Evolutionary conservation across 1,140 invertebrate genomes (phyloP).

Genomic region (Scylla paramamosain): DNA sequence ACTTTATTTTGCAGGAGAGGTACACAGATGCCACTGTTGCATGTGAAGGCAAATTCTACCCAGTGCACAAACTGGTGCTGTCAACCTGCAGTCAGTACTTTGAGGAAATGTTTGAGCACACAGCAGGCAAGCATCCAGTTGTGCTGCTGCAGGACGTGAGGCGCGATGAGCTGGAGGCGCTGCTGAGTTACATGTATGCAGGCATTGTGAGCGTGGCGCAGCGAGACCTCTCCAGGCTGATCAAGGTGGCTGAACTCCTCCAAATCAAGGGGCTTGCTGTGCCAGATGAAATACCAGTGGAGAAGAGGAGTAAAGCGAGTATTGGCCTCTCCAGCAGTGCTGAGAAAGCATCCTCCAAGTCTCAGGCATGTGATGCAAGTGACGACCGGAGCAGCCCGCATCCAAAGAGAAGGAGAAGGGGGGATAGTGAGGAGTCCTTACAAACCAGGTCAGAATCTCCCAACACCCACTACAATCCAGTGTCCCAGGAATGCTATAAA

Average conservation of each 20-base stretch:
- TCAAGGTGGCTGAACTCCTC: slow-evolving; percentile 90
- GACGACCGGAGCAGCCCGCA: slow-evolving; percentile 59
- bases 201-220: slow-evolving; percentile 94
- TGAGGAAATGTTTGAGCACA: slow-evolving; percentile 83
- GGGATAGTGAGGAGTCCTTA: slow-evolving; percentile 1
- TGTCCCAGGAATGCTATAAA: slow-evolving; percentile 47
- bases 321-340: not conserved
- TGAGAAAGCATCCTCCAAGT: not conserved
- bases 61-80: slow-evolving; percentile 90
- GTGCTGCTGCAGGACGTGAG: slow-evolving; percentile 94
- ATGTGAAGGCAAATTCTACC: slow-evolving; percentile 84
- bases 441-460: not conserved
- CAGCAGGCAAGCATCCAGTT: slow-evolving; percentile 91
- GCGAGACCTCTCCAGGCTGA: slow-evolving; percentile 88
- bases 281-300: slow-evolving; percentile 50
- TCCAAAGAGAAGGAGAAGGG: slow-evolving; percentile 49
- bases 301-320: slow-evolving; percentile 39
- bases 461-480: not conserved
- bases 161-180: slow-evolving; percentile 90
- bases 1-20: slow-evolving; percentile 52
- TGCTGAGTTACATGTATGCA: slow-evolving; percentile 95
- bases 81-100: slow-evolving; percentile 91
- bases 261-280: slow-evolving; percentile 82
- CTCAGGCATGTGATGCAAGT: slow-evolving; percentile 14
- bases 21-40: slow-evolving; percentile 77